A percentile compares a stretch with the other conserved stretches of the same genome.
Conservation (phyloP, 1,140 invertebrate species). For the Teleogryllus occipitalis region DNA sequence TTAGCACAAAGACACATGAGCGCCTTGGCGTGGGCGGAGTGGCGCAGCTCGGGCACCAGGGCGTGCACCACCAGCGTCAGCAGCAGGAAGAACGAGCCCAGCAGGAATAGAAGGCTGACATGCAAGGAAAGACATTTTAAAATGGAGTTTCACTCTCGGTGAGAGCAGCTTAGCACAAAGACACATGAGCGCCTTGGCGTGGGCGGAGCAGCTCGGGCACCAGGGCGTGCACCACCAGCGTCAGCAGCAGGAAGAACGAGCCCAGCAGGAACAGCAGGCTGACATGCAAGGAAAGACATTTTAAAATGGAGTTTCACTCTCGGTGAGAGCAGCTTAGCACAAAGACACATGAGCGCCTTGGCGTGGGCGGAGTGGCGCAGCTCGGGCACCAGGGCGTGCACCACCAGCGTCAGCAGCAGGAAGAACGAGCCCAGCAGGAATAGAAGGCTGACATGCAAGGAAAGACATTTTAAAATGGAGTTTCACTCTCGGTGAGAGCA, state of each 20-base stretch:
- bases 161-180: too few species aligned
- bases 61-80: constrained; percentile 26
- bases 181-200: too few species aligned
- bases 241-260: too few species aligned
- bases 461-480: too few species aligned
- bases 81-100: constrained; percentile 25
- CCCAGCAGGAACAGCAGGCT: too few species aligned
- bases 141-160: too few species aligned
- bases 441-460: not conserved
- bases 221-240: too few species aligned
- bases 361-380: constrained; percentile 3
- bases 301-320: too few species aligned
- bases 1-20: not conserved
- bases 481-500: too few species aligned
- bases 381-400: constrained; percentile 25
- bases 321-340: not conserved
- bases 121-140: too few species aligned
- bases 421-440: constrained; percentile 25
- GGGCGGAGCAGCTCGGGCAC: too few species aligned
- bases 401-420: constrained; percentile 25
- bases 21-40: not conserved
- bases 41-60: constrained; percentile 22
- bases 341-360: not conserved
- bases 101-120: constrained; percentile 13
- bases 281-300: too few species aligned